Base-by-base conservation (phyloP, 2,797 vertebrate genomes). In the Rhinogobio ventralis region DNA sequence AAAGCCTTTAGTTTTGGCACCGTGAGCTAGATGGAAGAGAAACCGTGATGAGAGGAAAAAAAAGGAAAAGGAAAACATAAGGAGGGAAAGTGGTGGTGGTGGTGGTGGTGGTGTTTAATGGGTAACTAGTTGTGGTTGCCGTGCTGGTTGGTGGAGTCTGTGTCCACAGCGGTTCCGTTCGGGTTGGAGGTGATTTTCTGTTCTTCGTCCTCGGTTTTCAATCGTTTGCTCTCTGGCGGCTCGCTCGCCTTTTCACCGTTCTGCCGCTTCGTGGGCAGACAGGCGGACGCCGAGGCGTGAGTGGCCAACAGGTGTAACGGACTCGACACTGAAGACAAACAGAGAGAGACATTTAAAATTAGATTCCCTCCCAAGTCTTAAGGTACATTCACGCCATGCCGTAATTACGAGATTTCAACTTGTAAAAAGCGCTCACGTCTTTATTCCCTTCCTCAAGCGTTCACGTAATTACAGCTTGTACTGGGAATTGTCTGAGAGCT, bases 281-380 rank as follows among this genome's bases (percentile, higher is more conserved):
- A 98, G 0, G 98, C 97, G 0, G 97, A 99, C 0, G 95, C 96
- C 0, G 98, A 99, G 0, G 98, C 98, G 25, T 99, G 97, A 62
- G 96, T 95, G 0, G 97, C 98, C 88, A 99, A 88, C 96, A 99
- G 95, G 91, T 99, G 98, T 82, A 99, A 94, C 10, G 98, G 97
- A 88, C 96, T 98, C 0, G 98, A 97, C 53, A 94, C 96, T 49
- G 95, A 94, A 91, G 94, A 15, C 68, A 8, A 5, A 36, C 33
- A 71, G 36, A 60, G 13, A 75, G 6, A 83, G 36, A 51, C 23
- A 3, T 28, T 49, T 28, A 46, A 28, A 2, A 25, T 19, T 19
- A 28, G 8, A 14, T 10, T 28, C n/a, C 9, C n/a, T 28, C 69
- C 0, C 7, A 10, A 49, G 69, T 46, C 23, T 45, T 62, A 62